Evolutionary conservation across 35 echinoderm and acorn worm species (phyloP).

Genomic region (Ptychodera flava): DNA sequence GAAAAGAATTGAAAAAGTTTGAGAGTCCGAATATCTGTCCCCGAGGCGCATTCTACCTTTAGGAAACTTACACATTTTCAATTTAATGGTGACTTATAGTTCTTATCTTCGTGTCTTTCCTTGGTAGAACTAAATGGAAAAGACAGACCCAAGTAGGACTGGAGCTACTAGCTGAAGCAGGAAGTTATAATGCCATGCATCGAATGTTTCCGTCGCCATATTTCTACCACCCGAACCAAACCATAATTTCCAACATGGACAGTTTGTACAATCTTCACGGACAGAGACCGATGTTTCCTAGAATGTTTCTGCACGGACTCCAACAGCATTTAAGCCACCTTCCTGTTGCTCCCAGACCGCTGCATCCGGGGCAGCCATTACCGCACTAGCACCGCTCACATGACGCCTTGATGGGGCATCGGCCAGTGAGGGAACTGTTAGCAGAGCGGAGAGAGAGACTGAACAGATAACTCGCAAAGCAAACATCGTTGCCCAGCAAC

Average conservation of each 20-base stretch:
- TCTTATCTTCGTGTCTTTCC: too few species aligned
- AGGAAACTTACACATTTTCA: too few species aligned
- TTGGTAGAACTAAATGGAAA: slow-evolving; percentile 97
- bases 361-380: slow-evolving; percentile 32
- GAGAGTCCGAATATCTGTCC: too few species aligned
- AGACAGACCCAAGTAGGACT: slow-evolving; percentile 91
- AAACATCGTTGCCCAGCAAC: neutral
- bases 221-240: slow-evolving; percentile 80
- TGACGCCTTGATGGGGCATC: too few species aligned
- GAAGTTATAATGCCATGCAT: slow-evolving; percentile 84
- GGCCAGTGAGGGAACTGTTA: too few species aligned
- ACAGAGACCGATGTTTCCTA: slow-evolving; percentile 61
- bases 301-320: slow-evolving; percentile 64
- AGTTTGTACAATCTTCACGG: slow-evolving; percentile 63
- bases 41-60: too few species aligned
- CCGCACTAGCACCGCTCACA: too few species aligned
- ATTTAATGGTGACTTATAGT: too few species aligned
- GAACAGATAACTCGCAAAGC: too few species aligned
- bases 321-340: slow-evolving; percentile 72
- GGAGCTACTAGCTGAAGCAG: slow-evolving; percentile 89
- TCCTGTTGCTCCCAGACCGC: slow-evolving; percentile 45
- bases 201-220: slow-evolving; percentile 81
- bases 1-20: too few species aligned
- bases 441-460: too few species aligned
- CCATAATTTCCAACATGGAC: slow-evolving; percentile 69